A percentile compares a stretch with the other conserved stretches of the same genome.
Evolutionary conservation across 2,797 vertebrate species (phyloP).

Genomic region (Oreonectes daqikongensis): DNA sequence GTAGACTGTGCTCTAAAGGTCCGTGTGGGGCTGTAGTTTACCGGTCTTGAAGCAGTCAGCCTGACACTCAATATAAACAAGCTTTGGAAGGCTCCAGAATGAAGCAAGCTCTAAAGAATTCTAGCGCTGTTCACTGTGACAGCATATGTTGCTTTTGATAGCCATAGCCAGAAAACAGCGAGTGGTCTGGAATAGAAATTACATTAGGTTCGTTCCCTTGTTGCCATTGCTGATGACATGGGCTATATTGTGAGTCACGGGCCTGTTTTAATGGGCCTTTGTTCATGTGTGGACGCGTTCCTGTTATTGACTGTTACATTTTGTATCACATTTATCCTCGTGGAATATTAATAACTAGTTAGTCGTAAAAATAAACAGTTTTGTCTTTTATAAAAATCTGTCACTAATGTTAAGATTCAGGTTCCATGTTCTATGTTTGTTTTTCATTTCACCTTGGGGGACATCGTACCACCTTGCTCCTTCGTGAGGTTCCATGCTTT

Average conservation of each 20-base stretch:
- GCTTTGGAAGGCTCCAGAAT: slow-evolving; percentile 65
- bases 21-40: slow-evolving; percentile 47
- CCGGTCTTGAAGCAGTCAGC: slow-evolving; percentile 43
- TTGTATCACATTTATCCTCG: slow-evolving; percentile 30
- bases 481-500: slow-evolving; percentile 14
- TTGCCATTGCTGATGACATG: slow-evolving; percentile 52
- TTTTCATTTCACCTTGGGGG: background rate
- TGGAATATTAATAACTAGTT: slow-evolving; percentile 43
- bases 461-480: slow-evolving; percentile 5
- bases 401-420: slow-evolving; percentile 12
- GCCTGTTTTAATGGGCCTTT: slow-evolving; percentile 48
- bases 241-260: slow-evolving; percentile 46
- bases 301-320: background rate
- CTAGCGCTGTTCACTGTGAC: slow-evolving; percentile 73
- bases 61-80: slow-evolving; percentile 51
- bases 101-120: slow-evolving; percentile 78
- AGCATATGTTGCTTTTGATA: slow-evolving; percentile 80
- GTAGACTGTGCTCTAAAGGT: slow-evolving; percentile 37
- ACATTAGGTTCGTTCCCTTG: slow-evolving; percentile 64
- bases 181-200: slow-evolving; percentile 67
- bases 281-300: slow-evolving; percentile 35
- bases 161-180: slow-evolving; percentile 76
- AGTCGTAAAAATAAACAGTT: slow-evolving; percentile 44
- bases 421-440: background rate
- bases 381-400: slow-evolving; percentile 23